Base-by-base conservation (phyloP, 2,888 invertebrate genomes). In the Iselma pallidipennis region DNA sequence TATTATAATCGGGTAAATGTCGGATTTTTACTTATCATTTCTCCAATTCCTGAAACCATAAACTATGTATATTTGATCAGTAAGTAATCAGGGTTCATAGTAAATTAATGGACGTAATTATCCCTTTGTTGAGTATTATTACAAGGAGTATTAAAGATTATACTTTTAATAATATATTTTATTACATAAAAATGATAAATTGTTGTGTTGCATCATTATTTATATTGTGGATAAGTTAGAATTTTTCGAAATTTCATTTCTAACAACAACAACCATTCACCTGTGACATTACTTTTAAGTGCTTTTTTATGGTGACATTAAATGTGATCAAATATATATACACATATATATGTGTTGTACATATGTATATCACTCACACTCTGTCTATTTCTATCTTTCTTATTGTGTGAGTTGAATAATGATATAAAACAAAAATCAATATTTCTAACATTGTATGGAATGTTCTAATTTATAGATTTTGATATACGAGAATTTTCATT, bases 401-500 rank as follows among this genome's bases (percentile, higher is more conserved):
- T 45, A 16, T 45, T 21, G 12, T 45, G 21, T 45, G 21, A 19
- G 21, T 21, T 21, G 45, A 45, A 45, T 45, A 21, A 45, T 45
- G 21, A 45, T 45, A 9, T 21, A 45, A 21, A 45, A 45, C 19
- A 12, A 21, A 45, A 45, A 45, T 45, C 45, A 45, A 45, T 45
- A 45, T 21, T 19, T 21, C 12, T 21, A 21, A 21, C 45, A 45
- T 37, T n/a, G 1, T 37, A 16, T 45, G 45, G 45, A 21, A 45
- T 45, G 21, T 21, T 45, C 10, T 45, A 45, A 45, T 45, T 45
- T 45, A 45, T 45, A 45, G 45, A 45, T 45, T 45, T 45, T 45
- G 45, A 45, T 45, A 45, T 19, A 45, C 10, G 45, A 16, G 45
- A 19, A 45, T 45, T 45, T 45, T 45, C 45, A 45, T 21, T 45